Base-by-base conservation (phyloP, 1,140 invertebrate genomes). In the Temnothorax nylanderi region DNA sequence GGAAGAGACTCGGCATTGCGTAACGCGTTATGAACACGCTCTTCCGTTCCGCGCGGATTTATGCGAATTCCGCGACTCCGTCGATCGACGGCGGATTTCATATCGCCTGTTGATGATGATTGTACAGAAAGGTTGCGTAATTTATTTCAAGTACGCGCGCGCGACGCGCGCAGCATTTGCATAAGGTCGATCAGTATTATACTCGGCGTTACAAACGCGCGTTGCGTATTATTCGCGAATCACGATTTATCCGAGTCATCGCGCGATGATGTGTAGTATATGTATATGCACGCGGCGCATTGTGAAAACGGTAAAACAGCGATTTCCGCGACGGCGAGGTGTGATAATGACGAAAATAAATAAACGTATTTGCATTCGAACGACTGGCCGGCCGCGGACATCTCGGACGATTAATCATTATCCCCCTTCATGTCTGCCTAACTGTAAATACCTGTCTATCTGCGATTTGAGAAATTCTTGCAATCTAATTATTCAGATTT, bases 401-500 rank as follows among this genome's bases (percentile, higher is more conserved):
- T 26, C 32, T 32, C 16, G 60, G 49, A 56, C 72, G 71, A 86
- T 74, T 62, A 76, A 88, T 87, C 76, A 58, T 81, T 71, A 87
- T 51, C 51, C 47, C 47, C 47, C 34, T 26, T 26, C 47, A 75
- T 56, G 74, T 88, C 37, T 65, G 32, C 47, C 49, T 90, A 90
- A 90, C 89, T 86, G 88, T 90, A 90, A 90, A 82, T 34, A 41
- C 41, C n/a, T 54, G 26, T 13, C 34, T 37, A 21, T 62, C 62
- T 26, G 13, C 32, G 64, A 72, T 87, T 69, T 71, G 47, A 87
- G 58, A 85, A 80, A 84, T 75, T 58, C 49, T 77, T 5, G 62
- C 67, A 16, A 54, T 51, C 69, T 65, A 69, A 26, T 85, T 78
- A 85, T 78, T 87, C 65, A 54, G 18, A 80, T 54, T 67, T 88